phyloP scores from a whole-genome alignment of 2,888 invertebrate genomes.

The Microlaimidae sp. region DNA sequence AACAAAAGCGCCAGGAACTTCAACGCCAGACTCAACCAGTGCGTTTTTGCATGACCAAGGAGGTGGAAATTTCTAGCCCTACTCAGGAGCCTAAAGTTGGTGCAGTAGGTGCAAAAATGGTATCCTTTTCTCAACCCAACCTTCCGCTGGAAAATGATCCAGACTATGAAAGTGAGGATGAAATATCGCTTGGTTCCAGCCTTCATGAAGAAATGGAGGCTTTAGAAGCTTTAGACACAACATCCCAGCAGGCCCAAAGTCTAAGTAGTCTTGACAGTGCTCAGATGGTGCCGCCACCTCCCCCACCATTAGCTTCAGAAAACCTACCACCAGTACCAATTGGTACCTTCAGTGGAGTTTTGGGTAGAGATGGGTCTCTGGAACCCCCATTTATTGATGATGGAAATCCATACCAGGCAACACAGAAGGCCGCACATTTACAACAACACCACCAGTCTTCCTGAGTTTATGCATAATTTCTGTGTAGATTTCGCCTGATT shows the following conservation, averaged over 20 bases:
- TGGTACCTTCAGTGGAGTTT: no score
- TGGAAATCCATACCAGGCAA: no score
- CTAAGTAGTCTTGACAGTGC: slow-evolving; percentile 16
- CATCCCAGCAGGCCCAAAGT: slow-evolving; percentile 10
- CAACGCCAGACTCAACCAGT: slow-evolving; percentile 34
- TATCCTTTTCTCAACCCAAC: not conserved
- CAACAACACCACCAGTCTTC: no score
- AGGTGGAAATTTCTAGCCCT: not conserved
- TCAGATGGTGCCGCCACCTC: not conserved
- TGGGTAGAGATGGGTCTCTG: no score
- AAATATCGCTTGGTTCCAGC: slow-evolving; percentile 19
- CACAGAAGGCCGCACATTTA: no score
- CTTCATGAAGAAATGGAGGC: slow-evolving; percentile 25
- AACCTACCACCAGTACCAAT: slow-evolving; percentile 20
- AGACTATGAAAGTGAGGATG: slow-evolving; percentile 21
- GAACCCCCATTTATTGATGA: no score
- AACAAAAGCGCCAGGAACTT: slow-evolving; percentile 16
- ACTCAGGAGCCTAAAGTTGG: no score
- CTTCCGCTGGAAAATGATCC: slow-evolving; percentile 20
- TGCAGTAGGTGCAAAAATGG: not conserved
- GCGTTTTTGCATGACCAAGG: slow-evolving; percentile 19
- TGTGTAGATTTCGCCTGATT: no score
- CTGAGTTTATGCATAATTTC: no score
- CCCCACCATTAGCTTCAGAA: not conserved
- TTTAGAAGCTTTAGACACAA: slow-evolving; percentile 17